phyloP scores from a whole-genome alignment of 1,140 invertebrate species.

The Anthonomus grandis region DNA sequence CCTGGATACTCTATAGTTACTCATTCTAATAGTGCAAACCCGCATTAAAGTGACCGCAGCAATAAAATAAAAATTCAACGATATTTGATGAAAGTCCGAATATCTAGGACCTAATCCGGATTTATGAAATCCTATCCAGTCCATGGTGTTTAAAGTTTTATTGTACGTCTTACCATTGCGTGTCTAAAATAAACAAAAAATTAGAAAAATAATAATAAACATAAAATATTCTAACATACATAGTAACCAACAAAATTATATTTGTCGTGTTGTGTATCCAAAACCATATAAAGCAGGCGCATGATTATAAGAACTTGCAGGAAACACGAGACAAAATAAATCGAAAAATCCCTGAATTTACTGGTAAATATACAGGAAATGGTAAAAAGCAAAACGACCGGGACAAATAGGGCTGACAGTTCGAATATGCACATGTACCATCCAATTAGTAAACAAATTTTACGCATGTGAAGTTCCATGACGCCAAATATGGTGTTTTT shows the following conservation, averaged over 20 bases:
- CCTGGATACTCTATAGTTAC: slow-evolving; percentile 4
- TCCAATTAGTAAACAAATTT: slow-evolving; percentile 8
- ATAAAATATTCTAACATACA: slow-evolving; percentile 1
- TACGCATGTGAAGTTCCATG: slow-evolving; percentile 7
- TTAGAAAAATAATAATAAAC: neutral
- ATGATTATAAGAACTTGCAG: slow-evolving; percentile 8
- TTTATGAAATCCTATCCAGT: slow-evolving; percentile 17
- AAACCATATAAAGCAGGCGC: slow-evolving; percentile 10
- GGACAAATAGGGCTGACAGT: slow-evolving; percentile 5
- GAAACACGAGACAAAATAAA: neutral
- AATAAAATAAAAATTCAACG: slow-evolving; percentile 8
- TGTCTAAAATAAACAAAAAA: slow-evolving; percentile 3
- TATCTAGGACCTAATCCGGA: neutral
- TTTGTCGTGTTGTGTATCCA: neutral
- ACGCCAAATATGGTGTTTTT: slow-evolving; percentile 8
- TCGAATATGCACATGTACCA: slow-evolving; percentile 15
- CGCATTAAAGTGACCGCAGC: neutral
- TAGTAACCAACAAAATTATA: slow-evolving; percentile 19
- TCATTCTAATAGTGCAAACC: slow-evolving; percentile 3
- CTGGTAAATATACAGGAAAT: slow-evolving; percentile 2
- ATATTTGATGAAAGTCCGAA: neutral
- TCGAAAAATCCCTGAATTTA: neutral
- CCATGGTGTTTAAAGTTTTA: slow-evolving; percentile 11
- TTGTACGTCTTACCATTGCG: slow-evolving; percentile 8
- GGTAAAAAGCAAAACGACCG: slow-evolving; percentile 11